Base-by-base conservation (phyloP, 2,113 vertebrate species). In the Triplophysa tibetana region DNA sequence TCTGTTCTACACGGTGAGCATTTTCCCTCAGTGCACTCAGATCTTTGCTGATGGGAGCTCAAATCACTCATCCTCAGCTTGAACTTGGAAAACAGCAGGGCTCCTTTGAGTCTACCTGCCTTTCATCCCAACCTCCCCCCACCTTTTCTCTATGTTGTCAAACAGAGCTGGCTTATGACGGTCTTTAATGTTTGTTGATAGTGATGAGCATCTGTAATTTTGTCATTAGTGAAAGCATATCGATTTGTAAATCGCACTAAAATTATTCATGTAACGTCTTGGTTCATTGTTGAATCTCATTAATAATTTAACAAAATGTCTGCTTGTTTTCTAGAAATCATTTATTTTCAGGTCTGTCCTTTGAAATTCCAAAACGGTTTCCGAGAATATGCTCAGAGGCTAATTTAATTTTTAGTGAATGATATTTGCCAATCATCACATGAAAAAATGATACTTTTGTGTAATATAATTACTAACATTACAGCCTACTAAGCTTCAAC, bases 1-100 rank as follows among this genome's bases (percentile, higher is more conserved):
- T 64, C 78, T 81, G 84, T 85, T 83, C 21, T 81, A 81, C 84
- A 81, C 54, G 16, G 64, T 85, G 78, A 85, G 84, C 84, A 72
- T 78, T 83, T 85, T 52, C 73, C 75, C 70, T 26, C 64, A 11
- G 69, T 80, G 58, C 56, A 52, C 41, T 58, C 48, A 54, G 78
- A 60, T 85, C 78, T 83, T 58, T 29, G 38, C 78, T 81, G 23
- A 75, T 78, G 69, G 54, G 63, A 82, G 65, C 79, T 62, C 70
- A 75, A 77, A 81, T 75, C 81, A 81, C 66, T 75, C 79, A 70
- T 81, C 64, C 61, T 75, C 66, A 54, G 60, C 50, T 63, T 78
- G 78, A 80, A 80, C 84, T 78, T 45, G 29, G 48, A 68, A 75
- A 83, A 14, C 81, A 85, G 70, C 70, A 72, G 78, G 80, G 74